These are phyloP conservation scores for Sprattus sprattus DNA, from an alignment of 2,113 vertebrate species.

Conservation along the genomic window DNA sequence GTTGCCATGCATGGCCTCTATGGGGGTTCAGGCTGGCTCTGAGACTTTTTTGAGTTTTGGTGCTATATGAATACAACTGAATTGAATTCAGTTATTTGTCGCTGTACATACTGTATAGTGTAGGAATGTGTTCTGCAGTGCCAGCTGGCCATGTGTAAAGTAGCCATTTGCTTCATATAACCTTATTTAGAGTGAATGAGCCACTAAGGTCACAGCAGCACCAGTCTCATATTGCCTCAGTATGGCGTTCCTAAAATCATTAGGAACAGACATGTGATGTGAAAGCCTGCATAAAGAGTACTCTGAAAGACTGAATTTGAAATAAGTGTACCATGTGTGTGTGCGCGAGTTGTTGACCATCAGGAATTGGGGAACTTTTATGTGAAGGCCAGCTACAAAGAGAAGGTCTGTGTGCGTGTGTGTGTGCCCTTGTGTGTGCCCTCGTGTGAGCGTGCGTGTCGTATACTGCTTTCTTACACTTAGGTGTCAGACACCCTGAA, in stretches of 20 bases:
- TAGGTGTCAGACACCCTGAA: too few species aligned
- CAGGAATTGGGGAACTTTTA: constrained; percentile 91
- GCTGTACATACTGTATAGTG: too few species aligned
- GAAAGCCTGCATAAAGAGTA: too few species aligned
- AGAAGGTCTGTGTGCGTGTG: constrained; percentile 66
- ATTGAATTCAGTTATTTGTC: too few species aligned
- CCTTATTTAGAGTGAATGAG: background rate
- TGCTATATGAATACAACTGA: too few species aligned
- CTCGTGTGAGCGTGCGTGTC: too few species aligned
- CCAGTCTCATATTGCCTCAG: background rate
- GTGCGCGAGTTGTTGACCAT: constrained; percentile 73
- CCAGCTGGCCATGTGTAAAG: background rate
- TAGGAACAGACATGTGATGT: too few species aligned
- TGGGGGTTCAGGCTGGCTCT: too few species aligned
- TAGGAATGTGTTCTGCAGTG: background rate
- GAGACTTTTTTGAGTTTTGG: too few species aligned
- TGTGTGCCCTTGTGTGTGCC: background rate
- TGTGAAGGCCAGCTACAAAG: constrained; percentile 81
- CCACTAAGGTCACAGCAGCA: background rate
- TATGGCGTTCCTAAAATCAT: background rate
- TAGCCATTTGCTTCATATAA: background rate
- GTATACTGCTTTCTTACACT: too few species aligned
- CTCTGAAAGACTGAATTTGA: background rate
- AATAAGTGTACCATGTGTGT: constrained; percentile 23
- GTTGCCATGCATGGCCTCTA: too few species aligned